phyloP scores from a whole-genome alignment of 2,888 invertebrate genomes.

The Bellardia bayeri region DNA sequence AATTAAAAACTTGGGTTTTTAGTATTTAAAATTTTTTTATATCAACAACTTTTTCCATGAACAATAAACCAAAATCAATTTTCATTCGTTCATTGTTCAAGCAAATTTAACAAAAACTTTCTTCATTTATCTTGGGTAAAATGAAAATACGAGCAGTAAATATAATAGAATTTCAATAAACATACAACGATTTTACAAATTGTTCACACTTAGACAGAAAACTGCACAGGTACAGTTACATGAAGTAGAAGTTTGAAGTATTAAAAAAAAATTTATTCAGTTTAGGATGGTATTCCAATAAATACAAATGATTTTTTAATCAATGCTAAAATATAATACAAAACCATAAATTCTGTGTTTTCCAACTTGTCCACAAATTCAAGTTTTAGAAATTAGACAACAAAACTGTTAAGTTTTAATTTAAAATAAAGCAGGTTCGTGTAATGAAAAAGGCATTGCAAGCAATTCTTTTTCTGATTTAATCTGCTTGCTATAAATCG shows the following conservation, averaged over 20 bases:
- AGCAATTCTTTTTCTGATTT: too few relatives aligned
- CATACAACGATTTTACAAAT: conserved; percentile 55
- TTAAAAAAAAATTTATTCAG: background rate
- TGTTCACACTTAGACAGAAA: conserved; percentile 49
- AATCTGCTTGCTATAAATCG: too few relatives aligned
- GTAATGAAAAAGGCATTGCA: too few relatives aligned
- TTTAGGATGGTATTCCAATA: conserved; percentile 23
- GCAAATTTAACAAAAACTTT: conserved; percentile 30
- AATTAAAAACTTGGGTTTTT: background rate
- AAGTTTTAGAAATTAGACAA: too few relatives aligned
- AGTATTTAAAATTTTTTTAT: background rate
- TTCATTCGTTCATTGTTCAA: conserved; percentile 35
- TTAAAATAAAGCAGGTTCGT: too few relatives aligned
- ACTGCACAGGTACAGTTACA: background rate
- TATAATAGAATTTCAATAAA: conserved; percentile 48
- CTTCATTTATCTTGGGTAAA: conserved; percentile 52
- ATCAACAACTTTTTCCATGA: background rate
- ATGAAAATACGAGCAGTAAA: conserved; percentile 15
- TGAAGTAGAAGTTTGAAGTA: background rate
- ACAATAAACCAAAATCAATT: conserved; percentile 43
- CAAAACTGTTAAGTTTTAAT: too few relatives aligned
- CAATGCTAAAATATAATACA: too few relatives aligned
- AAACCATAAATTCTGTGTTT: too few relatives aligned
- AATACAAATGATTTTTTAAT: background rate
- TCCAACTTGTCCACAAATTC: too few relatives aligned